Conservation (phyloP, 37 sponge, comb jelly and placozoan species). For the Theonella swinhoei region DNA sequence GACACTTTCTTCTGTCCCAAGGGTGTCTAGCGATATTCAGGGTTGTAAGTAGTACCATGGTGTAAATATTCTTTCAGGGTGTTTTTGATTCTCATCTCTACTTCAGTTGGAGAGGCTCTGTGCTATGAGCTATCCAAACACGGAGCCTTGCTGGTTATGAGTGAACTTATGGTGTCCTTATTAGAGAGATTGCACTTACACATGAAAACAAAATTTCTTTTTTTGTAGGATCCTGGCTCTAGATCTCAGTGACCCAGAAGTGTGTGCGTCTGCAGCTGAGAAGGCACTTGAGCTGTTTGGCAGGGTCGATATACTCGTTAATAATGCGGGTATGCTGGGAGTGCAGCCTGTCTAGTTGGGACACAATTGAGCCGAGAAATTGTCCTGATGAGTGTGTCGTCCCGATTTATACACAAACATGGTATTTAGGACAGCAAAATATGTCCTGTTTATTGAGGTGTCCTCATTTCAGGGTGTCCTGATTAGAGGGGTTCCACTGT, state of each 20-base stretch:
- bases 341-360: not conserved
- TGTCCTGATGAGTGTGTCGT: not conserved
- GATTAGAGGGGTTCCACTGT: no score
- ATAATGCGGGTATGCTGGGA: slow-evolving; percentile 56
- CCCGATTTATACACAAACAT: no score
- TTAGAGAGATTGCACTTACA: no score
- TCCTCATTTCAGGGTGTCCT: no score
- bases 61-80: not conserved
- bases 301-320: slow-evolving; percentile 55
- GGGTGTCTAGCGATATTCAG: no score
- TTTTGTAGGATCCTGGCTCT: slow-evolving; percentile 35
- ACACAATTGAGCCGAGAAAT: not conserved
- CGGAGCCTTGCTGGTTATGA: slow-evolving; percentile 63
- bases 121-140: slow-evolving; percentile 38
- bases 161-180: no score
- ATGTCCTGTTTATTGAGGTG: no score
- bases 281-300: slow-evolving; percentile 50
- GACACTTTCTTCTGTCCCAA: no score
- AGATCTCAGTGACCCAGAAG: slow-evolving; percentile 43
- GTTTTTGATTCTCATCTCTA: not conserved
- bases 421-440: no score
- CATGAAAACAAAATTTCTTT: no score
- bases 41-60: no score
- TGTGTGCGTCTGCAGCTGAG: not conserved
- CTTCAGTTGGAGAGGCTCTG: slow-evolving; percentile 59